Percentiles rank a stretch among this genome's conserved stretches.
Conservation (phyloP, 2,797 vertebrate genomes). For the Ctenosaura bakeri region DNA sequence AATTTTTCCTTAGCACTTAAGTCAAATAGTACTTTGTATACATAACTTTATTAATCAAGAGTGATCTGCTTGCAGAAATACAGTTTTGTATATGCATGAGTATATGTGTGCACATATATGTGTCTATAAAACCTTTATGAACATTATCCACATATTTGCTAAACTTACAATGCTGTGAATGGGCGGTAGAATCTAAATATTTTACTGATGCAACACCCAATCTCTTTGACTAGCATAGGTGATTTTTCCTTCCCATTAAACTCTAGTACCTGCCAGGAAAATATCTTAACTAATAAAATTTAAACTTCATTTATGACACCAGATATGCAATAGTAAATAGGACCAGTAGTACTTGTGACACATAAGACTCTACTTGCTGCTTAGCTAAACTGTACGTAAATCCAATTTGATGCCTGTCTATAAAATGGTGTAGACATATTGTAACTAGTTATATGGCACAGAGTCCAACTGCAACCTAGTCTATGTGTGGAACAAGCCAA, state of each 20-base stretch:
- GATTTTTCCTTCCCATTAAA: not conserved
- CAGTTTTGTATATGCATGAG: not conserved
- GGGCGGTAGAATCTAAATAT: not conserved
- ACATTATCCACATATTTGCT: not conserved
- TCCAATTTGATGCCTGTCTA: too few species aligned
- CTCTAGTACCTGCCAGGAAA: too few species aligned
- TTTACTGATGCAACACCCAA: not conserved
- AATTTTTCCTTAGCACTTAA: not conserved
- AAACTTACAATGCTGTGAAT: not conserved
- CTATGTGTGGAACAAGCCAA: too few species aligned
- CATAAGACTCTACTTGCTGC: too few species aligned
- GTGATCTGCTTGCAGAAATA: not conserved
- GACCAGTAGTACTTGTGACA: too few species aligned
- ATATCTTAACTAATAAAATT: not conserved
- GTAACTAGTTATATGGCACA: too few species aligned
- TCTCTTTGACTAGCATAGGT: not conserved
- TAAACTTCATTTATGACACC: too few species aligned
- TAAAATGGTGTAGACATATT: too few species aligned
- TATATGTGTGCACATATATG: not conserved
- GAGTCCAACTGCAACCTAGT: too few species aligned
- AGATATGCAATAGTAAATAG: too few species aligned
- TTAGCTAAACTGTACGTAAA: too few species aligned
- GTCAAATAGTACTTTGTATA: not conserved
- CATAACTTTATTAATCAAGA: not conserved
- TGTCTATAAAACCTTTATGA: not conserved